Percentiles rank a stretch among this genome's conserved stretches.
phyloP scores from a whole-genome alignment of 2,888 invertebrate genomes.

The Entomobrya multifasciata region DNA sequence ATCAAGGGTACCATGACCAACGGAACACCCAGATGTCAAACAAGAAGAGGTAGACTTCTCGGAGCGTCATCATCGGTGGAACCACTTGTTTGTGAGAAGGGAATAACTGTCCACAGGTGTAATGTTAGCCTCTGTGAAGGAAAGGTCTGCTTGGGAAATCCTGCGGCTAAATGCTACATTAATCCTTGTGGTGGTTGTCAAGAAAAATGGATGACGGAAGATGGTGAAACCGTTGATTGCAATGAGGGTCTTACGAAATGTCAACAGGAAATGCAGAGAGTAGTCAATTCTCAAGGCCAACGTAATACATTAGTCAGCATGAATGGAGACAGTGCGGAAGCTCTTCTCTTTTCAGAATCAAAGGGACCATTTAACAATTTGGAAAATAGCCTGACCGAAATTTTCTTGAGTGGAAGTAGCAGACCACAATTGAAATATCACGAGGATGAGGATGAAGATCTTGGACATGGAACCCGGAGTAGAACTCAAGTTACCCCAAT shows the following conservation, averaged over 20 bases:
- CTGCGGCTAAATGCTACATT: conserved; percentile 80
- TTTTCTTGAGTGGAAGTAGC: conserved; percentile 62
- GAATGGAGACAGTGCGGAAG: conserved; percentile 36
- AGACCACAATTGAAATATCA: conserved; percentile 57
- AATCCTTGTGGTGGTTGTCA: conserved; percentile 81
- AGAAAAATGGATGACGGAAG: conserved; percentile 80
- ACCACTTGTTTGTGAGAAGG: conserved; percentile 80
- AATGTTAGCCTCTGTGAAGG: conserved; percentile 80
- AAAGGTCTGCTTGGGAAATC: conserved; percentile 80
- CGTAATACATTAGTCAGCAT: neutral
- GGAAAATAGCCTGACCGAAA: conserved; percentile 68
- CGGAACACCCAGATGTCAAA: conserved; percentile 89
- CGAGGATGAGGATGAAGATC: conserved; percentile 20
- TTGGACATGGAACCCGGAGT: neutral
- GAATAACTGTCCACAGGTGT: conserved; percentile 80
- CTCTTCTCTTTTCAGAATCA: conserved; percentile 45
- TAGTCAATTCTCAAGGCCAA: conserved; percentile 67
- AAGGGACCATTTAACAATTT: conserved; percentile 57
- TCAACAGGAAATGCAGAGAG: conserved; percentile 80
- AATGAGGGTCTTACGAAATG: conserved; percentile 79
- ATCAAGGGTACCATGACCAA: conserved; percentile 90
- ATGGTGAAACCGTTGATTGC: conserved; percentile 80
- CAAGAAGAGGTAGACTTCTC: conserved; percentile 84
- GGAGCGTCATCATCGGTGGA: conserved; percentile 67
- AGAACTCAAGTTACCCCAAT: conserved; percentile 76